phyloP scores from a whole-genome alignment of 2,113 vertebrate genomes.

The Oreocharis arfaki region DNA sequence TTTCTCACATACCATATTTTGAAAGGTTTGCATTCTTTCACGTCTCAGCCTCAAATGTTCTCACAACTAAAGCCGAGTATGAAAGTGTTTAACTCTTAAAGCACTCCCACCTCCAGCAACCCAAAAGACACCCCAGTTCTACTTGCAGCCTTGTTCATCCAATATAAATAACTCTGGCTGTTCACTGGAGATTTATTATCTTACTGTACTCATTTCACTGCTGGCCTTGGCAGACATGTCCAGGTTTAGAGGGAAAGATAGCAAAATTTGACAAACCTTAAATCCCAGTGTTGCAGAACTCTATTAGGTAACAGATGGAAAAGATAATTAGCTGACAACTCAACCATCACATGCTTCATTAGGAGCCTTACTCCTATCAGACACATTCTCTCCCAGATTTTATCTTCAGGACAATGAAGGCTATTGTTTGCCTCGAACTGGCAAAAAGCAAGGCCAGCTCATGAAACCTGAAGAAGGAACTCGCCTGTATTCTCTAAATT shows the following conservation, averaged over 20 bases:
- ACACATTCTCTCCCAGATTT: not conserved
- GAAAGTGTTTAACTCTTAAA: not conserved
- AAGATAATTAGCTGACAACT: conserved; percentile 30
- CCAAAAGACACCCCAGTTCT: not conserved
- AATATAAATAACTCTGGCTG: conserved; percentile 13
- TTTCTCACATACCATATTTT: conserved; percentile 30
- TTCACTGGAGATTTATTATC: conserved; percentile 32
- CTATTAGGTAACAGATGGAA: conserved; percentile 13
- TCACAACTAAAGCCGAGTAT: conserved; percentile 27
- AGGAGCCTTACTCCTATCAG: not conserved
- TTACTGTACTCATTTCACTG: not conserved
- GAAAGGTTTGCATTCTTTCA: conserved; percentile 53
- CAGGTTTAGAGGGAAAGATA: not conserved
- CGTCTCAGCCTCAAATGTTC: conserved; percentile 24
- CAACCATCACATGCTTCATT: conserved; percentile 11
- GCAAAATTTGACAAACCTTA: conserved; percentile 10
- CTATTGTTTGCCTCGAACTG: not conserved
- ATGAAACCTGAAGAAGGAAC: not conserved
- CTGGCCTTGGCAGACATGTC: conserved; percentile 20
- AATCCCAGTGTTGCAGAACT: not conserved
- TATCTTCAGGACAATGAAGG: not conserved
- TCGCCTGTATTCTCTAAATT: not conserved
- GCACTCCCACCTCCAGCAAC: not conserved
- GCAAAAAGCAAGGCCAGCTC: not conserved
- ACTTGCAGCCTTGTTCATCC: not conserved